Evolutionary conservation across 92 coral and sea anemone species (phyloP), one percentile per base, ranked within the genome.

Genomic region (Actinernus sp.): DNA sequence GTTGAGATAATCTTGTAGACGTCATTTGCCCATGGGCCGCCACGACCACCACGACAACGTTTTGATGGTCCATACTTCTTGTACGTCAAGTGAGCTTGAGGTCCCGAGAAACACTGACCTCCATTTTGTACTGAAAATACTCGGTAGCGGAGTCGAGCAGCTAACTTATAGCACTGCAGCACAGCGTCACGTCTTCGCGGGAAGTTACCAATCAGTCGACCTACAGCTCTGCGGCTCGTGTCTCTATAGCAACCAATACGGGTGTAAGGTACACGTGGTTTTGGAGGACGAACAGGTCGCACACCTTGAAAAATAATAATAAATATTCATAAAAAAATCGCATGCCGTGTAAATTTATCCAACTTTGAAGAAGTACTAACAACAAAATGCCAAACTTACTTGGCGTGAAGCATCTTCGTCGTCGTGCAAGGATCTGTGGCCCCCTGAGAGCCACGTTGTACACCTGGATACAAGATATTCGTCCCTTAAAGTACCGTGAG

Each of bases 381-480:
- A n/a, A n/a, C n/a, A n/a, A n/a, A n/a, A n/a, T n/a, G n/a, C n/a
- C n/a, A n/a, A n/a, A 64, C 85, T 31, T 58, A 87, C 96, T 74
- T 63, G 48, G 71, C 16, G 71, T 78, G 52, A 44, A 85, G 47
- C 92, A 90, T 60, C 84, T 73, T 50, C 67, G 64, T 4, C 64
- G 64, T 44, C 96, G 83, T 21, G 65, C 71, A 1, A 70, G 70
- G 50, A 90, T 81, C 49, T 90, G 89, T 20, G 66, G 53, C 2
- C 89, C 68, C 16, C 67, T 90, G 47, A 90, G 68, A 1, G 96
- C 89, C 24, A 47, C 36, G 33, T 63, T 55, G 57, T 85, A 90
- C 8, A 90, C 84, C 61, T 90, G 92, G 37, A 90, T 78, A 72
- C 96, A 90, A 3, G 96, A 72, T 26, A 90, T 76, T 43, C 83